Percentiles rank a stretch among this genome's conserved stretches.
Conservation (phyloP, 2,797 vertebrate species). For the Falco berigora region DNA sequence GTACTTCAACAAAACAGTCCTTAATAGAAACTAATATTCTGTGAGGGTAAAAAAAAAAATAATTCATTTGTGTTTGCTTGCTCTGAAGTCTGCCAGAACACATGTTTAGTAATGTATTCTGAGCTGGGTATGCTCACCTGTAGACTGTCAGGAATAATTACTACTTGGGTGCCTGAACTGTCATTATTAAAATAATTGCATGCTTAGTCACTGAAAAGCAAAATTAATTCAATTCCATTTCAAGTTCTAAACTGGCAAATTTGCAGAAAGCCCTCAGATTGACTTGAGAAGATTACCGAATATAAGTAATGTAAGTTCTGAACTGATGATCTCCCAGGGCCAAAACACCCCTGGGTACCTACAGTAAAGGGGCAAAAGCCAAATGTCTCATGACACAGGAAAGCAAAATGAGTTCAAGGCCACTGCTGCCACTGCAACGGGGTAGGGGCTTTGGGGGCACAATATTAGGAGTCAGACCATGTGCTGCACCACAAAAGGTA, state of each 20-base stretch:
- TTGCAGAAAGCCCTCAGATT: neutral
- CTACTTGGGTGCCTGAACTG: neutral
- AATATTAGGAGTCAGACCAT: neutral
- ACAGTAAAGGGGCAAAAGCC: neutral
- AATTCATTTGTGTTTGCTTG: neutral
- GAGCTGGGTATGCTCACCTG: neutral
- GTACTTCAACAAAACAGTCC: neutral
- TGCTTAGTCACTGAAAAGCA: neutral
- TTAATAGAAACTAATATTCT: neutral
- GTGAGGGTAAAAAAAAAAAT: neutral
- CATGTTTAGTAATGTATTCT: neutral
- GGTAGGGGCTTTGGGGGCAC: neutral
- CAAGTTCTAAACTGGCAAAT: neutral
- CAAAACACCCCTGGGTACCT: neutral
- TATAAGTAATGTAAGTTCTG: neutral
- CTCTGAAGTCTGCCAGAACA: neutral
- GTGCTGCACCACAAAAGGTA: neutral
- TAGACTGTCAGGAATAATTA: neutral
- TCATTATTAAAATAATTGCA: neutral
- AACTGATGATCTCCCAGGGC: neutral
- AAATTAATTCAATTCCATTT: neutral
- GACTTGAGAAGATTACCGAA: neutral
- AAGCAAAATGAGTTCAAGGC: neutral
- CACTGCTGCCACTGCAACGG: neutral
- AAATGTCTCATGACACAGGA: neutral